phyloP scores from a whole-genome alignment of 1,140 invertebrate genomes.

The Lepidotrigona ventralis region DNA sequence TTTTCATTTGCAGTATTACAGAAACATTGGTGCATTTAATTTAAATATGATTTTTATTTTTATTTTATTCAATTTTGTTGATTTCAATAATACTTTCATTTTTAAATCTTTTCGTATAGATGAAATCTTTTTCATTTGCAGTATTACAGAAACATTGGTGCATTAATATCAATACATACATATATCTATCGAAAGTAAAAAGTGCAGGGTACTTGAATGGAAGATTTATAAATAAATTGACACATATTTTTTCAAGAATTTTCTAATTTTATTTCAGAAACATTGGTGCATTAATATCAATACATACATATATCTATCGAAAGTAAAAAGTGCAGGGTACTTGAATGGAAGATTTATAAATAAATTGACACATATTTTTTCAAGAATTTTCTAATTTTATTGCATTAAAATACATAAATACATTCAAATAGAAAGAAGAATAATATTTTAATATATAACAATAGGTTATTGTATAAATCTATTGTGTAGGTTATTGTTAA shows the following conservation, averaged over 20 bases:
- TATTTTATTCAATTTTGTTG: background rate
- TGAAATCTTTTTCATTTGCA: background rate
- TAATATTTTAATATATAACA: background rate
- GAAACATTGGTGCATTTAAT: background rate
- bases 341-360: background rate
- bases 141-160: background rate
- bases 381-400: background rate
- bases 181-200: background rate
- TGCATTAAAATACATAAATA: background rate
- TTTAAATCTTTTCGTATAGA: background rate
- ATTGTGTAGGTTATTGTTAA: background rate
- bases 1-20: background rate
- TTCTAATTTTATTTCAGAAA: conserved; percentile 8
- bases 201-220: background rate
- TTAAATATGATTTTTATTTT: background rate
- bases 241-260: background rate
- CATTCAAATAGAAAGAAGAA: background rate
- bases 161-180: background rate
- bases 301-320: background rate
- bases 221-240: background rate
- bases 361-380: background rate
- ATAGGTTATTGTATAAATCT: background rate
- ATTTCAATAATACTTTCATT: conserved; percentile 1
- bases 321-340: background rate
- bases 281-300: background rate